These are phyloP conservation scores for Harpagifer antarcticus DNA, from an alignment of 2,797 vertebrate species.

Conservation along the genomic window DNA sequence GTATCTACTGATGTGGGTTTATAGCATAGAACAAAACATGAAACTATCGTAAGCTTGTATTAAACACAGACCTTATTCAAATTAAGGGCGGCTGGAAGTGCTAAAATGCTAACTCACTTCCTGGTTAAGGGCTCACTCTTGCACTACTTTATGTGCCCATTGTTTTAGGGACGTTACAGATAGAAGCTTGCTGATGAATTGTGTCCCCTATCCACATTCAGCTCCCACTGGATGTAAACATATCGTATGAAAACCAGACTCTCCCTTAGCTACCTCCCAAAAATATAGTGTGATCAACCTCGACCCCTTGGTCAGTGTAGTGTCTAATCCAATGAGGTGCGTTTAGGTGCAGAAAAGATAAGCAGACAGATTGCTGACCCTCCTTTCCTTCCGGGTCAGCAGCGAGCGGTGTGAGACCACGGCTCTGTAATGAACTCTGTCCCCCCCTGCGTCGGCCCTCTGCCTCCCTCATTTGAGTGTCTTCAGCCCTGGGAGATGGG, in stretches of 20 bases:
- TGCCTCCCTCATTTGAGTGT: conserved; percentile 89
- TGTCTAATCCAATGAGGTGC: conserved; percentile 71
- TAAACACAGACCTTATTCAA: too few relatives aligned
- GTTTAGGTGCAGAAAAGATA: conserved; percentile 72
- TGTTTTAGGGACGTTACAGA: conserved; percentile 6
- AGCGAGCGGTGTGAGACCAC: conserved; percentile 62
- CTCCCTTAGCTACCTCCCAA: not conserved
- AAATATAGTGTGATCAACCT: conserved; percentile 32
- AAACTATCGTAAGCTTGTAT: too few relatives aligned
- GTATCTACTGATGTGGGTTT: too few relatives aligned
- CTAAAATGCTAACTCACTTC: too few relatives aligned
- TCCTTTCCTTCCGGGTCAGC: conserved; percentile 84
- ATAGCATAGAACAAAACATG: too few relatives aligned
- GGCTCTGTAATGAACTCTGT: conserved; percentile 85
- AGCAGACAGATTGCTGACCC: conserved; percentile 81
- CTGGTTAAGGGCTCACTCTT: too few relatives aligned
- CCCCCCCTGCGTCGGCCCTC: conserved; percentile 80
- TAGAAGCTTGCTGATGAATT: conserved; percentile 4
- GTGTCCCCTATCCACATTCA: not conserved
- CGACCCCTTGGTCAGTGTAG: conserved; percentile 43
- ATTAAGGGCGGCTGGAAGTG: too few relatives aligned
- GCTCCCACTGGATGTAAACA: not conserved
- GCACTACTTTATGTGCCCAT: too few relatives aligned
- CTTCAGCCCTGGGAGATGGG: conserved; percentile 89
- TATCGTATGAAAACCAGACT: not conserved